A percentile compares a stretch with the other conserved stretches of the same genome.
Conservation (phyloP, 2,113 vertebrate genomes). For the Chloropsis hardwickii region DNA sequence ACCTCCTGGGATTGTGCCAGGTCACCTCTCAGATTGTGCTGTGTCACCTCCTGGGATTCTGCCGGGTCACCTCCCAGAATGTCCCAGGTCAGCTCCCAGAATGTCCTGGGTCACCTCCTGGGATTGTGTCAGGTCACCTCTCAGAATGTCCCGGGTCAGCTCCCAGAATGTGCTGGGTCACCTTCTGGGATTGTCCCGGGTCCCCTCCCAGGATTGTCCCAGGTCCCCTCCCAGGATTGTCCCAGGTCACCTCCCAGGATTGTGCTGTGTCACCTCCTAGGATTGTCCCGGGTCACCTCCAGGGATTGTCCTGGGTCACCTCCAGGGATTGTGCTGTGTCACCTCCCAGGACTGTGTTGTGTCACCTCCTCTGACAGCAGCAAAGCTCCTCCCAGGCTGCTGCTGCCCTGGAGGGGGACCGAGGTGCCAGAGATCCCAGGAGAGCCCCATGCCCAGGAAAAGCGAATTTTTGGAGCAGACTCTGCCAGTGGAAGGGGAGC, state of each 20-base stretch:
- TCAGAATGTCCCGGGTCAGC: background rate
- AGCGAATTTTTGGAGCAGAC: background rate
- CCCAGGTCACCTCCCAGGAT: background rate
- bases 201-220: rapidly evolving
- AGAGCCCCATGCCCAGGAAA: rapidly evolving
- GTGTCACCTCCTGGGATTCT: background rate
- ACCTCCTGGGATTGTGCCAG: background rate
- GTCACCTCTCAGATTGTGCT: background rate
- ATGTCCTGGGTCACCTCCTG: background rate
- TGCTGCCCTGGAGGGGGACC: rapidly evolving
- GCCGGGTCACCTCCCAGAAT: background rate
- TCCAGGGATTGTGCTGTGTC: rapidly evolving
- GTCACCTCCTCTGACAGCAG: background rate
- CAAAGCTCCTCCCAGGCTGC: background rate
- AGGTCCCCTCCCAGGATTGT: background rate
- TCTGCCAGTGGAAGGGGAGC: rapidly evolving
- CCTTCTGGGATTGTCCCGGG: rapidly evolving
- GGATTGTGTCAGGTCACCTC: background rate
- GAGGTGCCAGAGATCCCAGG: background rate
- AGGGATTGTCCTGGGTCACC: background rate
- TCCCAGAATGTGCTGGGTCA: no score
- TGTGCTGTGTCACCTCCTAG: background rate
- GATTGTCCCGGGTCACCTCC: background rate
- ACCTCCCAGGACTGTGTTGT: rapidly evolving
- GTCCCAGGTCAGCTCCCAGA: background rate